phyloP scores from a whole-genome alignment of 2,797 vertebrate genomes.

The Bradypus variegatus region DNA sequence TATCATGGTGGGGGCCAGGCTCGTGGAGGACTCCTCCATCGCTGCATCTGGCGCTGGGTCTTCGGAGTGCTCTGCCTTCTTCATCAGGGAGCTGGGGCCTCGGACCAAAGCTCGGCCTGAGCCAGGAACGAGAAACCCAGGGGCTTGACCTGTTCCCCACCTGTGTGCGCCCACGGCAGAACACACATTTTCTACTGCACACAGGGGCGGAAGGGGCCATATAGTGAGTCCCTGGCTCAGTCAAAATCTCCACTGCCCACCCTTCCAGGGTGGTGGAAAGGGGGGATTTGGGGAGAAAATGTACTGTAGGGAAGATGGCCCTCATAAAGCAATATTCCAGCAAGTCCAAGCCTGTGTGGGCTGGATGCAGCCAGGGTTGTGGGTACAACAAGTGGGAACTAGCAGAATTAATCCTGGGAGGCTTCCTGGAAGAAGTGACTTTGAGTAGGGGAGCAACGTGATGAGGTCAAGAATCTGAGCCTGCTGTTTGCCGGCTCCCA shows the following conservation, averaged over 20 bases:
- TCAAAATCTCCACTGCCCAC: not conserved
- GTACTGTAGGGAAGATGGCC: not conserved
- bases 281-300: too few species aligned
- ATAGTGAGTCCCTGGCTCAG: not conserved
- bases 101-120: slow-evolving; percentile 72
- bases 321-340: not conserved
- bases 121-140: not conserved
- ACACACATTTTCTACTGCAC: not conserved
- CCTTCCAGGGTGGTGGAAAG: not conserved
- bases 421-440: not conserved
- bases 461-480: not conserved
- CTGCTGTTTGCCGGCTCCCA: not conserved
- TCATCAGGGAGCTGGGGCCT: slow-evolving; percentile 80
- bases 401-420: not conserved
- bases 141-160: not conserved
- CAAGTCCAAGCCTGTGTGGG: not conserved
- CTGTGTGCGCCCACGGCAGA: not conserved
- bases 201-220: not conserved
- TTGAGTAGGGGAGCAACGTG: not conserved
- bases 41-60: slow-evolving; percentile 65
- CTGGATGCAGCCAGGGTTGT: not conserved
- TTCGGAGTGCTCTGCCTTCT: slow-evolving; percentile 76
- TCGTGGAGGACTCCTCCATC: slow-evolving; percentile 68
- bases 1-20: slow-evolving; percentile 63
- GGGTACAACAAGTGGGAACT: not conserved